Conservation (phyloP, 2,888 invertebrate genomes). For the Caenorhabditis doughertyi region DNA sequence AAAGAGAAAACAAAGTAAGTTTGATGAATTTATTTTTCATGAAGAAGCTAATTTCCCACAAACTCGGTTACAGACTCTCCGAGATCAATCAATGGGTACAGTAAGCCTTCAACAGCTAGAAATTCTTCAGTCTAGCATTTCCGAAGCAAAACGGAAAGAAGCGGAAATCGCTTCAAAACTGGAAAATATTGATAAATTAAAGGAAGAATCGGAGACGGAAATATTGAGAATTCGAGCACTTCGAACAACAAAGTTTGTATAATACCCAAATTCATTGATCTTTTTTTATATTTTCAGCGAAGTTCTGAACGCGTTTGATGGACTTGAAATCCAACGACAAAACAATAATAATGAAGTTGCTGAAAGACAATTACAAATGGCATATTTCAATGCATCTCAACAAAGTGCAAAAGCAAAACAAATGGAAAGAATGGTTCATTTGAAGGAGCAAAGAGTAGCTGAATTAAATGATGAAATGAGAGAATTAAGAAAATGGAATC, state of each 20-base stretch:
- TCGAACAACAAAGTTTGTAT: slow-evolving; percentile 32
- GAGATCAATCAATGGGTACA: slow-evolving; percentile 58
- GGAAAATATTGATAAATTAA: slow-evolving; percentile 27
- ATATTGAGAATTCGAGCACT: slow-evolving; percentile 35
- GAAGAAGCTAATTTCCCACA: too few relatives aligned
- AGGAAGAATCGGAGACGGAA: slow-evolving; percentile 42
- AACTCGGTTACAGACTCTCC: background rate
- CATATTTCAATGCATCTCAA: slow-evolving; percentile 52
- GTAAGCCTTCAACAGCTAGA: slow-evolving; percentile 62
- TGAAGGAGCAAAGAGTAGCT: slow-evolving; percentile 61
- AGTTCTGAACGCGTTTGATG: slow-evolving; percentile 37
- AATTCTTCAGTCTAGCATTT: slow-evolving; percentile 39
- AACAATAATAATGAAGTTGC: slow-evolving; percentile 45
- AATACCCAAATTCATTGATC: background rate
- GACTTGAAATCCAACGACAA: slow-evolving; percentile 25
- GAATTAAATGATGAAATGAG: slow-evolving; percentile 67
- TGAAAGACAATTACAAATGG: slow-evolving; percentile 54
- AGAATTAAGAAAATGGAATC: slow-evolving; percentile 69
- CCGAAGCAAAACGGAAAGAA: slow-evolving; percentile 47
- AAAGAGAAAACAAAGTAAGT: slow-evolving; percentile 56
- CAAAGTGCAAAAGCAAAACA: slow-evolving; percentile 56
- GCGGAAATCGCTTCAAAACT: slow-evolving; percentile 11
- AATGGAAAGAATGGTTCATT: slow-evolving; percentile 59
- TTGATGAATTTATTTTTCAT: background rate
- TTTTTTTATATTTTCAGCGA: slow-evolving; percentile 20